Conservation (phyloP, 2,888 invertebrate genomes). For the Pristionchus arcanus region DNA sequence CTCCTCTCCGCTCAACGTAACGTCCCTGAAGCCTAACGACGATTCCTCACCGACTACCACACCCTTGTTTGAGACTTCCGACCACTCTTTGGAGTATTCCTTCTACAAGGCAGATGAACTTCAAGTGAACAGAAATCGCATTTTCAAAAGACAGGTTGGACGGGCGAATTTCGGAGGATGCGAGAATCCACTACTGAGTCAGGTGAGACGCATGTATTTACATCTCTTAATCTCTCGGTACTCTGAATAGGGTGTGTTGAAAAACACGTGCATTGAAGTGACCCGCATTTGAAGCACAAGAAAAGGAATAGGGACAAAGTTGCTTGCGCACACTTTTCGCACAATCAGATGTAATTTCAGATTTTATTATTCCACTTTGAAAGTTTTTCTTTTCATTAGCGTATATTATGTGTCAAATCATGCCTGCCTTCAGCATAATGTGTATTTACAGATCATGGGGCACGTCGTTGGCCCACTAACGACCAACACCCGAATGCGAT, state of each 20-base stretch:
- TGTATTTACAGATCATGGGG: slow-evolving; percentile 1
- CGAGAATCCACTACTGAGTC: not conserved
- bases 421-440: too few species aligned
- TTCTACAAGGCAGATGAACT: not conserved
- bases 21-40: too few species aligned
- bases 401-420: too few species aligned
- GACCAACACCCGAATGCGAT: not conserved
- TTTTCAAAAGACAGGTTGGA: slow-evolving; percentile 7
- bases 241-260: not conserved
- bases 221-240: not conserved
- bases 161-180: not conserved
- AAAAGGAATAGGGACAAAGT: too few species aligned
- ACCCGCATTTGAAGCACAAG: too few species aligned
- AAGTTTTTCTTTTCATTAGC: too few species aligned
- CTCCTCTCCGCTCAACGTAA: too few species aligned
- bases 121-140: not conserved
- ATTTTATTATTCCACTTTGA: too few species aligned
- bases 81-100: not conserved
- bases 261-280: not conserved
- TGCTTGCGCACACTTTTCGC: too few species aligned
- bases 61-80: not conserved
- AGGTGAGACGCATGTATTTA: not conserved
- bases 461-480: not conserved
- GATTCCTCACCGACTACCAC: not conserved
- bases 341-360: too few species aligned